phyloP scores from a whole-genome alignment of 2,113 vertebrate genomes.

The Hydrolagus affinis region DNA sequence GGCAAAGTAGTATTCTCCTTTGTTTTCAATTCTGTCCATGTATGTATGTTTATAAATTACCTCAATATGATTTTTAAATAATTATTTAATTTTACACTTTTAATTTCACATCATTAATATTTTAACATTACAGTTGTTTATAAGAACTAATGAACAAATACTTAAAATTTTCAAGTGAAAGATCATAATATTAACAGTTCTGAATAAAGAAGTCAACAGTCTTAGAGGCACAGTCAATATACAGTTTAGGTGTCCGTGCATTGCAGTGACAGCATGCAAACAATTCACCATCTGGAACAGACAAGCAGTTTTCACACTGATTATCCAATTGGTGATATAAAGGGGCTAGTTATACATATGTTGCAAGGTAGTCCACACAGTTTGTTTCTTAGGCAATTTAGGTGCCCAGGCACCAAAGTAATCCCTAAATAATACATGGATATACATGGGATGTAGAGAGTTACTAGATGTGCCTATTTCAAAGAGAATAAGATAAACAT shows the following conservation, averaged over 20 bases:
- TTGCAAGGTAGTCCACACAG: too few species aligned
- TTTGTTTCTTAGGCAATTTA: background rate
- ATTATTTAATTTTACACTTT: too few species aligned
- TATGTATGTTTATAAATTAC: too few species aligned
- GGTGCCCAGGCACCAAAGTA: background rate
- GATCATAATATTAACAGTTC: background rate
- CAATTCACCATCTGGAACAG: background rate
- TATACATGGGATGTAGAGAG: background rate
- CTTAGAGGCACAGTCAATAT: background rate
- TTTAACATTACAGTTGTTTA: too few species aligned
- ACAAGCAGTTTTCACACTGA: background rate
- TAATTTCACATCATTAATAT: too few species aligned
- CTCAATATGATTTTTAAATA: too few species aligned
- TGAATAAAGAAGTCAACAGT: background rate
- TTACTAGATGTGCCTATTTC: background rate
- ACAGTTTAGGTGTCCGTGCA: background rate
- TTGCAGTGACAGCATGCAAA: background rate
- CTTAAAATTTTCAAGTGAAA: too few species aligned
- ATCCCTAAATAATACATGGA: too few species aligned
- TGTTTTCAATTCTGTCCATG: too few species aligned
- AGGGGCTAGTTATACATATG: too few species aligned
- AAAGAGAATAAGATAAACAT: background rate
- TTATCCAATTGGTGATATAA: background rate
- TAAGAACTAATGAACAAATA: too few species aligned
- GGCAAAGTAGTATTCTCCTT: too few species aligned